These are phyloP conservation scores for Rhizoglyphus robini DNA, from an alignment of 1,140 invertebrate species.

Conservation along the genomic window DNA sequence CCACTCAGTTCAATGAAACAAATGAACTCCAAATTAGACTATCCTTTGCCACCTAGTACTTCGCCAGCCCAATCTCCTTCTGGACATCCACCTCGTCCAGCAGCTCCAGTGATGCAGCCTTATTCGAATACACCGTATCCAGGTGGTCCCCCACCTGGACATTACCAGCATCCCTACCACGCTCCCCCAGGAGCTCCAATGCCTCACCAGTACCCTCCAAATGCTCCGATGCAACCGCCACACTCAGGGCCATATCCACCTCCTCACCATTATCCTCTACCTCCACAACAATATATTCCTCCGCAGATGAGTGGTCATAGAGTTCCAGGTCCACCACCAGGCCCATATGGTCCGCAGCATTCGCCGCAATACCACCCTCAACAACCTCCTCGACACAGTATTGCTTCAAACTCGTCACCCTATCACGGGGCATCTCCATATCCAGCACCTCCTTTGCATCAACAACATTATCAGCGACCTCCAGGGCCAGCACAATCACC, in stretches of 20 bases:
- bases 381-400: slow-evolving; percentile 17
- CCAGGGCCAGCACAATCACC: neutral
- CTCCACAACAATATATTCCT: neutral
- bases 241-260: neutral
- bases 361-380: slow-evolving; percentile 9
- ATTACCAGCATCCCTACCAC: neutral
- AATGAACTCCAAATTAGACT: slow-evolving; percentile 13
- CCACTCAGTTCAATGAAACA: slow-evolving; percentile 1
- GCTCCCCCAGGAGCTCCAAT: neutral
- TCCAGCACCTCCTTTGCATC: neutral
- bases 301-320: neutral
- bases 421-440: slow-evolving; percentile 1
- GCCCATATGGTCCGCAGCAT: slow-evolving; percentile 3
- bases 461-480: neutral
- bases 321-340: neutral
- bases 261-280: neutral
- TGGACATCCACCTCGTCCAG: neutral
- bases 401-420: neutral
- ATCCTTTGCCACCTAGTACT: neutral
- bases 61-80: neutral
- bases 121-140: neutral
- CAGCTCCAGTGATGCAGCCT: neutral
- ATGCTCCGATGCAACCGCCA: neutral
- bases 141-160: neutral
- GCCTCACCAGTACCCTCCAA: neutral